A percentile compares a stretch with the other conserved stretches of the same genome.
These are phyloP conservation scores for Seriola rivoliana DNA, from an alignment of 2,113 vertebrate species.

Conservation along the genomic window DNA sequence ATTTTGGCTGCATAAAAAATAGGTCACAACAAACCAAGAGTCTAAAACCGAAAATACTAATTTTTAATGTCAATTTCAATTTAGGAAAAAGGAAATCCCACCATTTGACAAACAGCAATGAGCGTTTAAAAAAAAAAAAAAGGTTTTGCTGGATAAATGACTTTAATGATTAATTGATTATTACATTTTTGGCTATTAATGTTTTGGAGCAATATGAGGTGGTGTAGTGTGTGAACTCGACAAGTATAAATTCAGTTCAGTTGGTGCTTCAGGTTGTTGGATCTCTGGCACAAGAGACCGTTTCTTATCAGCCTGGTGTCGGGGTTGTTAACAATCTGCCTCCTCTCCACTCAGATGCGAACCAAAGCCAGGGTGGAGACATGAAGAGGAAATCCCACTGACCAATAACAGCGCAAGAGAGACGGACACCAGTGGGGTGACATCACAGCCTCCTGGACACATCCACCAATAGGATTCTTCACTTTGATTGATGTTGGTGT, in stretches of 20 bases:
- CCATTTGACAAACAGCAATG: too few species aligned
- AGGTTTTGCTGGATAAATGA: too few species aligned
- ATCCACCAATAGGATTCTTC: constrained; percentile 51
- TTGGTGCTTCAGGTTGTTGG: neutral
- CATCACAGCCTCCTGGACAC: constrained; percentile 44
- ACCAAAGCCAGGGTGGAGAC: constrained; percentile 98
- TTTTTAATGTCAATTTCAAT: too few species aligned
- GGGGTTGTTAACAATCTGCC: neutral
- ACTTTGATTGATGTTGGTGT: constrained; percentile 19
- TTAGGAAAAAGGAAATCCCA: too few species aligned
- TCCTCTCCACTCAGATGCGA: constrained; percentile 88
- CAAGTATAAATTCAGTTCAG: neutral
- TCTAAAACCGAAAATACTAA: too few species aligned
- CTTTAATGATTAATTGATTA: too few species aligned
- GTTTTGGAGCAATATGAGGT: neutral
- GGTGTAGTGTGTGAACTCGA: neutral
- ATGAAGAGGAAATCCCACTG: constrained; percentile 96
- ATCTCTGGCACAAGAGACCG: neutral
- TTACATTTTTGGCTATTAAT: neutral
- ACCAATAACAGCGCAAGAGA: constrained; percentile 79
- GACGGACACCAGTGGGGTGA: constrained; percentile 6
- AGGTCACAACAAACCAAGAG: too few species aligned
- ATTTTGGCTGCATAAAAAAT: too few species aligned
- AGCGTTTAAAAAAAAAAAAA: too few species aligned
- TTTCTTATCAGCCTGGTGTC: neutral